phyloP scores from a whole-genome alignment of 2,888 invertebrate genomes.

The Andrena dorsata region DNA sequence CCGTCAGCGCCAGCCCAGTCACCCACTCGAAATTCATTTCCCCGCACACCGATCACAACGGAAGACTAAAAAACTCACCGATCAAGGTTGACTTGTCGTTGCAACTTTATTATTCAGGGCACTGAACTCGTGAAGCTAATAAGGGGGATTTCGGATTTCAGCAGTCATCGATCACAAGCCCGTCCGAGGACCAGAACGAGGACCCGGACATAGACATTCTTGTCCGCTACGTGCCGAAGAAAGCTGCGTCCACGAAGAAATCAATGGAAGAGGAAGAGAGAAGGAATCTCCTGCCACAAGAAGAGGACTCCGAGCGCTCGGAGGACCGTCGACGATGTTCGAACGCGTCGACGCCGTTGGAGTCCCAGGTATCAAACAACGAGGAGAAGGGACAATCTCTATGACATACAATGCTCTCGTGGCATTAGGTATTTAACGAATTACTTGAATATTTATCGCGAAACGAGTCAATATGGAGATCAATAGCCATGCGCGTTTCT shows the following conservation, averaged over 20 bases:
- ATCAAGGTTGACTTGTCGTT: conserved; percentile 72
- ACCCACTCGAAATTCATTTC: conserved; percentile 81
- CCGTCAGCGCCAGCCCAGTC: conserved; percentile 81
- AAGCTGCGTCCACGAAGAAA: conserved; percentile 70
- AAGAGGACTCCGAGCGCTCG: conserved; percentile 81
- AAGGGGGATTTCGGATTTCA: conserved; percentile 31
- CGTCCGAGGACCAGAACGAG: conserved; percentile 67
- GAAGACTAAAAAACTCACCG: conserved; percentile 81
- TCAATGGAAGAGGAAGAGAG: conserved; percentile 78
- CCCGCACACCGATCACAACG: conserved; percentile 79
- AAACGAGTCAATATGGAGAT: conserved; percentile 42
- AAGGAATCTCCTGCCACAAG: conserved; percentile 78
- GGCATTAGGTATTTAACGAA: conserved; percentile 78
- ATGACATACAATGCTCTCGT: conserved; percentile 76
- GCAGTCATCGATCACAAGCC: conserved; percentile 60
- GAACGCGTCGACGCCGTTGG: conserved; percentile 65
- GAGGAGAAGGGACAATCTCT: conserved; percentile 72
- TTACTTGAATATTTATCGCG: conserved; percentile 70
- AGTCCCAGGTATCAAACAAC: conserved; percentile 63
- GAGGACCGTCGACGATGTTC: conserved; percentile 75
- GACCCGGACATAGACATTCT: conserved; percentile 75
- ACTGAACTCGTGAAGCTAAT: background rate
- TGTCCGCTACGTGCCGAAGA: conserved; percentile 72
- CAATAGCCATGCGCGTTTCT: conserved; percentile 35
- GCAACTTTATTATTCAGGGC: background rate